Percentiles rank a stretch among this genome's conserved stretches.
These are phyloP conservation scores for Dasysyrphus tricinctus DNA, from an alignment of 2,888 invertebrate species.

Conservation along the genomic window DNA sequence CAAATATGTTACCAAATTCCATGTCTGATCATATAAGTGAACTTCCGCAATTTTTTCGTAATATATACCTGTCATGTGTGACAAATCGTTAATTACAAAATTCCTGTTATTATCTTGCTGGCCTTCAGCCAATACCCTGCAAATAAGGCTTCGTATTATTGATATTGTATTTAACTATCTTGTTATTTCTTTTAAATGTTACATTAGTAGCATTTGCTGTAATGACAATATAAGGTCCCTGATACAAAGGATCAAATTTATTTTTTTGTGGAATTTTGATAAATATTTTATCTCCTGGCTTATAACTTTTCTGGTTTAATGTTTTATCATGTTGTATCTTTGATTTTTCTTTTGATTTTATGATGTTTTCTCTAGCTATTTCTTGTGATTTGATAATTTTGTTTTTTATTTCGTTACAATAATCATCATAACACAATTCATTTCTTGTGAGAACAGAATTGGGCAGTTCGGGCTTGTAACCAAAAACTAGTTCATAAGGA, in stretches of 20 bases:
- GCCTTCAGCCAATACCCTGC: no score
- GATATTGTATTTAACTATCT: not conserved
- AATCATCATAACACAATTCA: not conserved
- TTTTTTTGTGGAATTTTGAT: not conserved
- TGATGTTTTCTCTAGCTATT: slow-evolving; percentile 1
- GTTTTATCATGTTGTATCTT: not conserved
- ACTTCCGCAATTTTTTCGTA: no score
- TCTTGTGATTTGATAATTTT: slow-evolving; percentile 6
- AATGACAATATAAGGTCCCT: not conserved
- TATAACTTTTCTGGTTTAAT: not conserved
- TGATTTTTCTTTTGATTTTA: slow-evolving; percentile 7
- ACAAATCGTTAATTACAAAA: no score
- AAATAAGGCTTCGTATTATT: not conserved
- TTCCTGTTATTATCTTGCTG: no score
- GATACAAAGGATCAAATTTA: no score
- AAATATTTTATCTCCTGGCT: no score
- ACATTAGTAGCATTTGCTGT: not conserved
- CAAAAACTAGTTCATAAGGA: slow-evolving; percentile 46
- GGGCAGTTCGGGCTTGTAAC: slow-evolving; percentile 42
- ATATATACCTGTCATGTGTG: no score
- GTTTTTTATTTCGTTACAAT: not conserved
- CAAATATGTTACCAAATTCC: no score
- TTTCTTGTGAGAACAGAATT: slow-evolving; percentile 22
- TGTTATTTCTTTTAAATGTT: not conserved
- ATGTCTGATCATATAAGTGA: no score